Evolutionary conservation across 2,888 invertebrate species (phyloP), one percentile per base, ranked within the genome.

Genomic region (Syrista parreyssii): DNA sequence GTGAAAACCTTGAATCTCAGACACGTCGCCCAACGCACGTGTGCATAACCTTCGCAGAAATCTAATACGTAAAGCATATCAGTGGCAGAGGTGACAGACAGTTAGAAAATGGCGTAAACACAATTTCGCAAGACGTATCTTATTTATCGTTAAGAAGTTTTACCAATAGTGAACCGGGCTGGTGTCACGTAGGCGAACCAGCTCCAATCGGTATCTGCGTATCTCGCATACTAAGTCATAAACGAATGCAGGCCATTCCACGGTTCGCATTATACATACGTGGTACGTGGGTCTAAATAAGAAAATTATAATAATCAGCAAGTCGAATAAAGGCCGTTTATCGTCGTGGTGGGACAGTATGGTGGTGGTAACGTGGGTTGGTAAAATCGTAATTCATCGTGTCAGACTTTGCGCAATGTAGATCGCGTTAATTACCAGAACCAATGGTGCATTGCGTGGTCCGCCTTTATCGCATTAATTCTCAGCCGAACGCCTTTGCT

Each of bases 331-430:
- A 55, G 55, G 15, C 2, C 55, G 55, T 55, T 23, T 55, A 23
- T 23, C 55, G 23, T 55, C 55, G 55, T 23, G 23, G 55, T 23
- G 55, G 55, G 23, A 9, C 55, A 4, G 23, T 23, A 55, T 0
- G 23, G 72, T 11, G 3, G 23, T 75, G 69, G 12, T 31, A 55
- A 77, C 35, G 80, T 79, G 79, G 78, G 75, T 75, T 76, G 79
- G 78, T 77, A 78, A 79, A 83, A 80, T 78, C 77, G 79, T 81
- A 55, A 84, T 83, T 84, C 83, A 84, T 80, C 77, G 77, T 32
- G 75, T 78, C 71, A 78, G 68, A 68, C 76, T 55, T 55, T 55
- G 23, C 55, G 55, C 55, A 55, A 55, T 55, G 55, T 55, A 9
- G 23, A 55, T 55, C 55, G 23, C 55, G 55, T 23, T 55, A 55